These are phyloP conservation scores for Conchocele bisecta DNA, from an alignment of 2,888 invertebrate species.

Conservation along the genomic window DNA sequence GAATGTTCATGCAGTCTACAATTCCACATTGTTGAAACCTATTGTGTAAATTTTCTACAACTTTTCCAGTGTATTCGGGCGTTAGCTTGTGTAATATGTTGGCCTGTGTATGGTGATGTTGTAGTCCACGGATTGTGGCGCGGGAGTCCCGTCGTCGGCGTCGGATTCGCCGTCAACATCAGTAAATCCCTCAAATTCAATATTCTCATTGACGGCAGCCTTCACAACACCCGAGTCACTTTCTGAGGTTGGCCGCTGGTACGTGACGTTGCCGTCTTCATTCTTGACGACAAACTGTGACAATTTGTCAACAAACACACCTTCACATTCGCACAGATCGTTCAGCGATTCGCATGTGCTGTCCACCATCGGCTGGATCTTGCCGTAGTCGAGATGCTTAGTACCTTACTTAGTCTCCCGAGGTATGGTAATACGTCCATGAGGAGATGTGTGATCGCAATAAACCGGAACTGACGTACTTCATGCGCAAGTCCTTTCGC, in stretches of 20 bases:
- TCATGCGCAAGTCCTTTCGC: conserved; percentile 46
- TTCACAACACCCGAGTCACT: conserved; percentile 12
- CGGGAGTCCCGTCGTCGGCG: not conserved
- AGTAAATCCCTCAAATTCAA: conserved; percentile 23
- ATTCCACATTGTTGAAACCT: conserved; percentile 26
- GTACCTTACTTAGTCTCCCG: conserved; percentile 11
- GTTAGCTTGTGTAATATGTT: conserved; percentile 2
- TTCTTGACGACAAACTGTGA: conserved; percentile 1
- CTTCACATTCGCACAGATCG: conserved; percentile 10
- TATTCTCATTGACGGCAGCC: not conserved
- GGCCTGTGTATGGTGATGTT: conserved; percentile 13
- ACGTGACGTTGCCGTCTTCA: conserved; percentile 10
- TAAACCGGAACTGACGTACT: conserved; percentile 42
- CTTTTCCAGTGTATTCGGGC: conserved; percentile 10
- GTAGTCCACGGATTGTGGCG: conserved; percentile 10
- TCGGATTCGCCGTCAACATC: not conserved
- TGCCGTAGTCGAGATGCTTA: conserved; percentile 36
- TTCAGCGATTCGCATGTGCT: conserved; percentile 32
- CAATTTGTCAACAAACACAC: conserved; percentile 23
- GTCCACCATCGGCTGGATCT: conserved; percentile 24
- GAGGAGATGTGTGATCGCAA: conserved; percentile 48
- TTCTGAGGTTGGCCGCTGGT: conserved; percentile 17
- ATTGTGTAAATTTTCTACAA: conserved; percentile 23
- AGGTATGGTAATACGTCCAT: conserved; percentile 53
- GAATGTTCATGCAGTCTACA: conserved; percentile 8